Conservation (phyloP, 2,113 vertebrate genomes). For the Rhadina sibilatrix region DNA sequence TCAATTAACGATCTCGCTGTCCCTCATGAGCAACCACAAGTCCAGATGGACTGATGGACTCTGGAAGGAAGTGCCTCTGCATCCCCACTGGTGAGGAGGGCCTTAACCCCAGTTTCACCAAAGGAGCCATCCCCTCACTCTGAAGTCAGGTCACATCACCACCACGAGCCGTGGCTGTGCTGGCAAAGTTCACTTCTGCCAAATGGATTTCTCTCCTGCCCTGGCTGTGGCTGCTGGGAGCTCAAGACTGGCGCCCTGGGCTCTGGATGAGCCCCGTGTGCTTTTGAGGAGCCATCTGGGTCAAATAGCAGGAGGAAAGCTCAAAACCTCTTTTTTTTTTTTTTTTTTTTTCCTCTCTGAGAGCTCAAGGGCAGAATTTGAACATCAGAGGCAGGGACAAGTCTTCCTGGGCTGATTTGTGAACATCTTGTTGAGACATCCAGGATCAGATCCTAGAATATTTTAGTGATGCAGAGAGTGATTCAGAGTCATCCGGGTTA, state of each 20-base stretch:
- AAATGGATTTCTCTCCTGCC: neutral
- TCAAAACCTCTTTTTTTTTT: neutral
- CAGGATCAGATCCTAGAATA: neutral
- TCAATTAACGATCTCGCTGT: accelerated
- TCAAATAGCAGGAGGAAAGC: slow-evolving; percentile 15
- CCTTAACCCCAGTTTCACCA: neutral
- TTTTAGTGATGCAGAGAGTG: neutral
- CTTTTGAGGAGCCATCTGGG: neutral
- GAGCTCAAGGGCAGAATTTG: slow-evolving; percentile 14
- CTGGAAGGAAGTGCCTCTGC: accelerated
- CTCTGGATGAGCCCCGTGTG: accelerated
- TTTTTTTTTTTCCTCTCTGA: neutral
- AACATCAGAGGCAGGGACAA: neutral
- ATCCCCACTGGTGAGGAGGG: accelerated
- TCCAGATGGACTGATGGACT: accelerated
- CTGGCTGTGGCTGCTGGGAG: accelerated
- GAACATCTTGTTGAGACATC: slow-evolving; percentile 5
- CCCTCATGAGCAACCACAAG: neutral
- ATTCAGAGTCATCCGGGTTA: slow-evolving; percentile 32
- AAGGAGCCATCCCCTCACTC: accelerated
- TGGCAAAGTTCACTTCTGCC: neutral
- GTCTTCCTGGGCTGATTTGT: neutral
- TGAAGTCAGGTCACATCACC: accelerated
- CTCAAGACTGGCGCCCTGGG: accelerated
- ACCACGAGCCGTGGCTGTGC: accelerated